phyloP scores from a whole-genome alignment of 2,888 invertebrate genomes.

The Alviniconcha strummeri region DNA sequence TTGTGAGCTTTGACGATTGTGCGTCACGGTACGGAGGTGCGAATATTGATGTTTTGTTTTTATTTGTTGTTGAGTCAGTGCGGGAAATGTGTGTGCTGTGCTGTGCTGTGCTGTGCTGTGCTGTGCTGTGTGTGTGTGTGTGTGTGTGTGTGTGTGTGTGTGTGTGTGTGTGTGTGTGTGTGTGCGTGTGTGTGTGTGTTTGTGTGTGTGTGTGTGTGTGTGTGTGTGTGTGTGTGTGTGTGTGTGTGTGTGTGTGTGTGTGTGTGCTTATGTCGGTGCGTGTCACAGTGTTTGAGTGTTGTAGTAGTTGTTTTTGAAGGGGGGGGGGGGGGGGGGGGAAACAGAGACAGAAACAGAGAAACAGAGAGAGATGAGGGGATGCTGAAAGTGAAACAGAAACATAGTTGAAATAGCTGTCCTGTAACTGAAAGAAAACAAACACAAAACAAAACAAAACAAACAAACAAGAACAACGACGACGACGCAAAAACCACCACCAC shows the following conservation, averaged over 20 bases:
- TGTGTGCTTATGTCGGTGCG: background rate
- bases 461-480: background rate
- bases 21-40: background rate
- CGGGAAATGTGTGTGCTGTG: background rate
- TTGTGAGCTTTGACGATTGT: background rate
- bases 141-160: background rate
- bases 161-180: background rate
- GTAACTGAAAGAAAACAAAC: background rate
- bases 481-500: too few relatives aligned
- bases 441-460: background rate
- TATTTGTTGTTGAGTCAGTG: background rate
- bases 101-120: slow-evolving; percentile 13
- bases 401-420: background rate
- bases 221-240: background rate
- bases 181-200: background rate
- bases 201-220: slow-evolving; percentile 1
- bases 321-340: too few relatives aligned
- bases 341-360: background rate
- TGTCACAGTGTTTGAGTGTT: slow-evolving; percentile 1
- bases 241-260: background rate
- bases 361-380: background rate
- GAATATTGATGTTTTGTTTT: background rate
- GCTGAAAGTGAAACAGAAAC: background rate
- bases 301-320: background rate
- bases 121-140: background rate